phyloP scores from a whole-genome alignment of 1,140 invertebrate species.

The Sesamia nonagrioides region DNA sequence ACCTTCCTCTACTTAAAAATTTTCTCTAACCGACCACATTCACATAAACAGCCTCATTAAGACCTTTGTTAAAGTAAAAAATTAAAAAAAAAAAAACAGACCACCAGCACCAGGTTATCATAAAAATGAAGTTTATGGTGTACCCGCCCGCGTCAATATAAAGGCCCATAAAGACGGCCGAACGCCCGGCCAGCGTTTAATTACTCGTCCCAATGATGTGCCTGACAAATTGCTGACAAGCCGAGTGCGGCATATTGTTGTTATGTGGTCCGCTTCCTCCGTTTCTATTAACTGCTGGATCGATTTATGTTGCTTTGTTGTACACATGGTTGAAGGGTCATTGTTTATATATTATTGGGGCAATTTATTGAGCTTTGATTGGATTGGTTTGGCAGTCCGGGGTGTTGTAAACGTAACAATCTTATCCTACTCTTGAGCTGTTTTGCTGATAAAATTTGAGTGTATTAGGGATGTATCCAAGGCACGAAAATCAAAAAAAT shows the following conservation, averaged over 20 bases:
- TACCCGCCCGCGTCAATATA: conserved; percentile 48
- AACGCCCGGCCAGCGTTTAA: conserved; percentile 62
- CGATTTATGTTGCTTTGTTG: conserved; percentile 39
- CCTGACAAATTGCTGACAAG: conserved; percentile 75
- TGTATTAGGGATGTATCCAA: too few relatives aligned
- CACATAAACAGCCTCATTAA: not conserved
- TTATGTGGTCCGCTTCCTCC: conserved; percentile 32
- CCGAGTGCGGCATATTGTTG: conserved; percentile 31
- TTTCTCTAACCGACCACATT: not conserved
- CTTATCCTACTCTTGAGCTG: too few relatives aligned
- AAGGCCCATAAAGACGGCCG: conserved; percentile 55
- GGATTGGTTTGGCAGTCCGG: not conserved
- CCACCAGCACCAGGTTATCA: conserved; percentile 4
- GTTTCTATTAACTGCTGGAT: conserved; percentile 27
- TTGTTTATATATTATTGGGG: conserved; percentile 8
- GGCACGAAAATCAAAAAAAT: too few relatives aligned
- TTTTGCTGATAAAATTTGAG: too few relatives aligned
- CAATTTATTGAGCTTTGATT: conserved; percentile 7
- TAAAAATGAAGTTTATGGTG: conserved; percentile 61
- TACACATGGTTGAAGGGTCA: not conserved
- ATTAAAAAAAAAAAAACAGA: not conserved
- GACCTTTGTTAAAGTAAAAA: not conserved
- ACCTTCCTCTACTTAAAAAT: not conserved
- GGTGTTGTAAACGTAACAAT: not conserved
- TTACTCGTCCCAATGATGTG: conserved; percentile 71